A percentile compares a stretch with the other conserved stretches of the same genome.
phyloP scores from a whole-genome alignment of 2,888 invertebrate species.

The Parascotia fuliginaria region DNA sequence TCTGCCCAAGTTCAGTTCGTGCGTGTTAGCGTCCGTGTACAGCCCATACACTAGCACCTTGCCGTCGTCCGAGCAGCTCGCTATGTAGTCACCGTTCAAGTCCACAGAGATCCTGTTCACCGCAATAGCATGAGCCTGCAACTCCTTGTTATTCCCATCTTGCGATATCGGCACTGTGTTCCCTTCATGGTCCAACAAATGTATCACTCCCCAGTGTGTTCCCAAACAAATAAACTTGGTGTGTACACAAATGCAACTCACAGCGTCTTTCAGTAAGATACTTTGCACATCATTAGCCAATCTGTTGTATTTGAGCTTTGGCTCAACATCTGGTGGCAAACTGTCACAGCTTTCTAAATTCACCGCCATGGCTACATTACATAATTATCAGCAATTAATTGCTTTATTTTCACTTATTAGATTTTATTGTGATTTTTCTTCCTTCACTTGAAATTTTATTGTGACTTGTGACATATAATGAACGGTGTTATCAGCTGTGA shows the following conservation, averaged over 20 bases:
- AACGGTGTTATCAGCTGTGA: too few species aligned
- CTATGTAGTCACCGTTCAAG: conserved; percentile 96
- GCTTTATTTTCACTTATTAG: conserved; percentile 28
- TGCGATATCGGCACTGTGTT: conserved; percentile 88
- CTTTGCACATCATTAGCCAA: conserved; percentile 94
- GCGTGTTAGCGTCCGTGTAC: conserved; percentile 93
- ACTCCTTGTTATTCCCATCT: conserved; percentile 88
- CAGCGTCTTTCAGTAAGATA: conserved; percentile 93
- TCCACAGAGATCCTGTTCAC: conserved; percentile 98
- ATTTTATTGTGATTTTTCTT: conserved; percentile 23
- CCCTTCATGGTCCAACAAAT: conserved; percentile 96
- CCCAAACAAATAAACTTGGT: conserved; percentile 97
- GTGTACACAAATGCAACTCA: conserved; percentile 96
- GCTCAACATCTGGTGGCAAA: conserved; percentile 87
- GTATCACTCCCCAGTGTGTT: conserved; percentile 95
- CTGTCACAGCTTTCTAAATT: conserved; percentile 78
- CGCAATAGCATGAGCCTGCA: conserved; percentile 93
- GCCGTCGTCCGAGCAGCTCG: conserved; percentile 96
- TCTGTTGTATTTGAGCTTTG: conserved; percentile 96
- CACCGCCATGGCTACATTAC: conserved; percentile 62
- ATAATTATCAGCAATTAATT: conserved; percentile 1
- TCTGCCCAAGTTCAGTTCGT: conserved; percentile 91
- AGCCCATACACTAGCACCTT: conserved; percentile 94
- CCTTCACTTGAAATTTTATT: conserved; percentile 17
- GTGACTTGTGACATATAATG: conserved; percentile 10